Percentiles rank a stretch among this genome's conserved stretches.
phyloP scores from a whole-genome alignment of 1,140 invertebrate species.

The Trypoxylus dichotomus region DNA sequence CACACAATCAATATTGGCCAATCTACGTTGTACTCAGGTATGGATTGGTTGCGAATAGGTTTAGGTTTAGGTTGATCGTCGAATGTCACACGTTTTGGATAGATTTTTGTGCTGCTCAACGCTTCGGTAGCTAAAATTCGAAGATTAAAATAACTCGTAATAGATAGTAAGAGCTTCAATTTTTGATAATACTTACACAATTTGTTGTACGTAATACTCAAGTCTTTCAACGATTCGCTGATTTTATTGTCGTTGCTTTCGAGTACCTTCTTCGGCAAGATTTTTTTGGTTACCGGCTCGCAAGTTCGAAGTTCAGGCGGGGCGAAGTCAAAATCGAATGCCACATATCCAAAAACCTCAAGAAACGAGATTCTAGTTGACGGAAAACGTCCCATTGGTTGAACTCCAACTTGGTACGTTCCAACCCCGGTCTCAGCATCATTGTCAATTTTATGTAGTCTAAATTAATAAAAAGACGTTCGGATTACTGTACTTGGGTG shows the following conservation, averaged over 20 bases:
- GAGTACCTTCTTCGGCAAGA: neutral
- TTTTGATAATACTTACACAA: neutral
- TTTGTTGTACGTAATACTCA: neutral
- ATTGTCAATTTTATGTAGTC: constrained; percentile 56
- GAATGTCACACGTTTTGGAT: neutral
- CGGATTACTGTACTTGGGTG: too few species aligned
- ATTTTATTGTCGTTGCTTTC: neutral
- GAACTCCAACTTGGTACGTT: constrained; percentile 62
- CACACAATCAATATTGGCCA: constrained; percentile 80
- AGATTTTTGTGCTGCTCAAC: neutral
- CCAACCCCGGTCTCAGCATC: constrained; percentile 54
- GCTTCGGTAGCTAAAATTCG: neutral
- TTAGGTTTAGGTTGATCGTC: neutral
- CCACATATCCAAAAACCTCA: constrained; percentile 74
- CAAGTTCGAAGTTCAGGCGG: constrained; percentile 55
- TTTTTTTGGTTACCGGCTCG: neutral
- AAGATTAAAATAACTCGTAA: neutral
- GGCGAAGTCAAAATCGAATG: constrained; percentile 83
- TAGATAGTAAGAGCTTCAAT: neutral
- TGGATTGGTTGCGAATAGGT: neutral
- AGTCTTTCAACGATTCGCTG: neutral
- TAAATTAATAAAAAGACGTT: constrained; percentile 36
- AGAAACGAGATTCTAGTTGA: constrained; percentile 59
- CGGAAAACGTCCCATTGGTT: constrained; percentile 55
- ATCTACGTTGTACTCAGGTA: constrained; percentile 52